phyloP scores from a whole-genome alignment of 2,888 invertebrate species.

The Caenorhabditis zanzibari region DNA sequence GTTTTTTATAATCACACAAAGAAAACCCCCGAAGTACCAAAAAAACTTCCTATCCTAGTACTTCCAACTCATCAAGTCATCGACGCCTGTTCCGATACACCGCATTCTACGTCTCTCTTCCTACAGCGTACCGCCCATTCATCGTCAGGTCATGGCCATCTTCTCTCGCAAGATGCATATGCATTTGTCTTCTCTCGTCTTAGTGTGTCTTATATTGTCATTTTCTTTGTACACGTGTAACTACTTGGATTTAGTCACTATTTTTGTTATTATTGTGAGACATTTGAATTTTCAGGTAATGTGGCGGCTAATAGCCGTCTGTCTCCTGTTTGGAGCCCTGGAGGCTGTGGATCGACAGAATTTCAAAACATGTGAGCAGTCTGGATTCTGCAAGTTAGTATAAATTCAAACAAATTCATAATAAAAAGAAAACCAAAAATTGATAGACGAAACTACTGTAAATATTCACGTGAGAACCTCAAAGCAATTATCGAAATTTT shows the following conservation, averaged over 20 bases:
- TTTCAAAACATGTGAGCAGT: conserved; percentile 75
- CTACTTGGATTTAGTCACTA: neutral
- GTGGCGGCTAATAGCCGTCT: conserved; percentile 49
- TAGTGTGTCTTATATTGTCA: neutral
- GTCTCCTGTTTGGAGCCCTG: conserved; percentile 21
- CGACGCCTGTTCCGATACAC: conserved; percentile 23
- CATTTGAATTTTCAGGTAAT: conserved; percentile 30
- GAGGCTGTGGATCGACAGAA: conserved; percentile 73
- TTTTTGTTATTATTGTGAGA: neutral
- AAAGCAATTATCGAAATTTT: too few relatives aligned
- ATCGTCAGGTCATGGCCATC: conserved; percentile 56
- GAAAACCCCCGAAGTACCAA: too few relatives aligned
- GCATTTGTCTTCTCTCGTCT: neutral
- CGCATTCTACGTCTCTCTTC: conserved; percentile 38
- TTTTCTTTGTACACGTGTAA: conserved; percentile 8
- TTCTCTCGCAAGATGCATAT: conserved; percentile 10
- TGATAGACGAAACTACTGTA: too few relatives aligned
- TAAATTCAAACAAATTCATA: conserved; percentile 36
- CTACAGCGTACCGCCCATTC: conserved; percentile 31
- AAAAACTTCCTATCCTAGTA: conserved; percentile 2
- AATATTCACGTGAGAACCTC: too few relatives aligned
- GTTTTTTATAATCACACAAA: too few relatives aligned
- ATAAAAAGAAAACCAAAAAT: neutral
- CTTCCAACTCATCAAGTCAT: conserved; percentile 52
- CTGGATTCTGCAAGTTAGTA: conserved; percentile 76